Percentiles rank a stretch among this genome's conserved stretches.
phyloP scores from a whole-genome alignment of 1,140 invertebrate genomes.

The Olivierus martensii region DNA sequence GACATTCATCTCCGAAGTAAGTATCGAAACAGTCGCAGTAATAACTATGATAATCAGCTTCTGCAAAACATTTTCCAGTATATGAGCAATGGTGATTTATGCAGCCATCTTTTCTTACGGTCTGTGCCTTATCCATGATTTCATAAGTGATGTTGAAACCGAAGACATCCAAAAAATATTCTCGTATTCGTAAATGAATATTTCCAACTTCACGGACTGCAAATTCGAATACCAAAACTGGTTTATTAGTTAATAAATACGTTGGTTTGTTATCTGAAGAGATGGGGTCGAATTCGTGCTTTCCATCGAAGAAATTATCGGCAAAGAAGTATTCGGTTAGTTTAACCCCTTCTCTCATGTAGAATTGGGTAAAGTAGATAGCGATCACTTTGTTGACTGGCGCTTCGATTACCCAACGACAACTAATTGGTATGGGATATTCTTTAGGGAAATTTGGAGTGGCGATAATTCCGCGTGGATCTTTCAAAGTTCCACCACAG shows the following conservation, averaged over 20 bases:
- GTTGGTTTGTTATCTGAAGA: slow-evolving; percentile 27
- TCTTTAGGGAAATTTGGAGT: slow-evolving; percentile 67
- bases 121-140: slow-evolving; percentile 36
- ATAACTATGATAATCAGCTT: slow-evolving; percentile 42
- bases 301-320: slow-evolving; percentile 20
- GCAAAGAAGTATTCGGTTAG: slow-evolving; percentile 55
- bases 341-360: slow-evolving; percentile 58
- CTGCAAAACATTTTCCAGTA: slow-evolving; percentile 64
- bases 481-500: slow-evolving; percentile 12
- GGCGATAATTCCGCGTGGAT: slow-evolving; percentile 39
- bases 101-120: slow-evolving; percentile 7
- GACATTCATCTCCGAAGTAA: slow-evolving; percentile 30
- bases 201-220: slow-evolving; percentile 54
- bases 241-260: slow-evolving; percentile 45
- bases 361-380: slow-evolving; percentile 75
- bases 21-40: slow-evolving; percentile 31
- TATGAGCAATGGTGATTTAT: slow-evolving; percentile 61
- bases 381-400: slow-evolving; percentile 44
- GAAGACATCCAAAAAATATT: slow-evolving; percentile 65
- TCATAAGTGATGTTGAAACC: slow-evolving; percentile 89
- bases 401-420: slow-evolving; percentile 73
- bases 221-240: slow-evolving; percentile 64
- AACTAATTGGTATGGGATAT: slow-evolving; percentile 65
- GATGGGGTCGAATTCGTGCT: slow-evolving; percentile 23
- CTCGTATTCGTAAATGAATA: slow-evolving; percentile 62